Evolutionary conservation across 1,140 invertebrate species (phyloP).

Genomic region (Aphelenchoides fujianensis): DNA sequence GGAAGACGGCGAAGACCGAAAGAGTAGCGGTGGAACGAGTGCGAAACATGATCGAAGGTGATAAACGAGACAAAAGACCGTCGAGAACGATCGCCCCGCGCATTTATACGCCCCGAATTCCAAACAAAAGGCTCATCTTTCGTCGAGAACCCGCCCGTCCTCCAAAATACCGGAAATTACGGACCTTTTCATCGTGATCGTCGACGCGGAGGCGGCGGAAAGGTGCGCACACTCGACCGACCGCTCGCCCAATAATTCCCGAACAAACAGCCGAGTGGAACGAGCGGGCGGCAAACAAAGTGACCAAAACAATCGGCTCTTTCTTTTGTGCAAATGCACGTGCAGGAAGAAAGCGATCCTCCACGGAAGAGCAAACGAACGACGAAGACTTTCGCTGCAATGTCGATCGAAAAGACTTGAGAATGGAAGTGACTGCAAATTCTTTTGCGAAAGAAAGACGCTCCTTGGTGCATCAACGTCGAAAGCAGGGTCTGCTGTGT

Average conservation of each 20-base stretch:
- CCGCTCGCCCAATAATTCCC: not conserved
- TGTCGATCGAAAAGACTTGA: too few species aligned
- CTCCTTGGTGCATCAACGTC: too few species aligned
- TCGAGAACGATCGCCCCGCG: not conserved
- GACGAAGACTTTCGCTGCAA: too few species aligned
- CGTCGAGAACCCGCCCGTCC: too few species aligned
- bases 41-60: not conserved
- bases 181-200: not conserved
- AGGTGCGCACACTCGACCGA: not conserved
- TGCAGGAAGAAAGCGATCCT: too few species aligned
- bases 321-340: too few species aligned
- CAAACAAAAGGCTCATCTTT: too few species aligned
- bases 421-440: too few species aligned
- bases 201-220: too few species aligned
- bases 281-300: not conserved
- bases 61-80: not conserved
- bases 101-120: not conserved
- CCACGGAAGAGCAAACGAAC: not conserved
- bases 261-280: not conserved
- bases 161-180: not conserved
- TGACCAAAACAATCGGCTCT: not conserved
- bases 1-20: slow-evolving; percentile 25
- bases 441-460: too few species aligned
- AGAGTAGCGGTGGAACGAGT: not conserved
- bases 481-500: too few species aligned